Evolutionary conservation across 2,113 vertebrate genomes (phyloP).

Genomic region (Nematolebias whitei): DNA sequence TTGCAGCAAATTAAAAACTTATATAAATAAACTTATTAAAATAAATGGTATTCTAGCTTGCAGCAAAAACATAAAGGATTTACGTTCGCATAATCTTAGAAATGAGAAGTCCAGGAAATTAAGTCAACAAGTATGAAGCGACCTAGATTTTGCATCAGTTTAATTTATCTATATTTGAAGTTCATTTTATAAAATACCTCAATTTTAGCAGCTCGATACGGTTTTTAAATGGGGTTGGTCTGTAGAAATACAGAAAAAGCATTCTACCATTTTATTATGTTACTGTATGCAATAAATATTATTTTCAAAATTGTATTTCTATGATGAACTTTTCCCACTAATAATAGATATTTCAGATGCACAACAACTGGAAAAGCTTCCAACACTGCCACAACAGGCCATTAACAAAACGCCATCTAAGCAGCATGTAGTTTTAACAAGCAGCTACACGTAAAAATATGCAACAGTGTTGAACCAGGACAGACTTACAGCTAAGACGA

Average conservation of each 20-base stretch:
- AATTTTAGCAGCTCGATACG: neutral
- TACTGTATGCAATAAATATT: too few relatives aligned
- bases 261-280: too few relatives aligned
- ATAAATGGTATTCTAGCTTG: conserved; percentile 1
- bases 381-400: neutral
- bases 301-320: too few relatives aligned
- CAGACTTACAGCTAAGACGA: neutral
- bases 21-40: neutral
- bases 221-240: neutral
- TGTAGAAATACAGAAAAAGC: neutral
- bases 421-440: neutral
- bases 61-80: conserved; percentile 32
- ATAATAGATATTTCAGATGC: neutral
- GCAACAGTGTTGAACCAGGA: neutral
- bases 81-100: conserved; percentile 43
- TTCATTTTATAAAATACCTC: conserved; percentile 4
- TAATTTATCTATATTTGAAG: neutral
- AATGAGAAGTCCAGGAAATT: conserved; percentile 53
- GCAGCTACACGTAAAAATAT: conserved; percentile 18
- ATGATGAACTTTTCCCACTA: too few relatives aligned
- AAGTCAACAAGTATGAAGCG: conserved; percentile 37
- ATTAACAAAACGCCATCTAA: conserved; percentile 7
- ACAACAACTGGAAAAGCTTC: neutral
- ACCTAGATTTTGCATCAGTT: conserved; percentile 34
- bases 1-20: neutral